A percentile compares a stretch with the other conserved stretches of the same genome.
Conservation (phyloP, 2,113 vertebrate genomes). For the Melanotaenia duboulayi region DNA sequence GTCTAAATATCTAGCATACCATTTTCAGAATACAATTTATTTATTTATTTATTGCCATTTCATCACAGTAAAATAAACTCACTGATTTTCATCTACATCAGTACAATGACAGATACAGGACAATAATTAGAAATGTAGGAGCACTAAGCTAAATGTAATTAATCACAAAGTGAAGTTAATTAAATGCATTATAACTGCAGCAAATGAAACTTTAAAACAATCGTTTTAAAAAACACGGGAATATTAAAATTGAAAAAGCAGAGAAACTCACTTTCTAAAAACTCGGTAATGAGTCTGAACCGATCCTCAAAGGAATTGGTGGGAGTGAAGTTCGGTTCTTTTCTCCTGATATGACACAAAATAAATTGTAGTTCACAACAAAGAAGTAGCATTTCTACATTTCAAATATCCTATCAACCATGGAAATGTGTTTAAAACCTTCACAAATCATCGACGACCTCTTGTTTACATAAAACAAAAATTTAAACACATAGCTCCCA, state of each 20-base stretch:
- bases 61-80: too few relatives aligned
- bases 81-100: too few relatives aligned
- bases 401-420: not conserved
- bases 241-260: not conserved
- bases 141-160: too few relatives aligned
- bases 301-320: constrained; percentile 75
- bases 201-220: too few relatives aligned
- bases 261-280: constrained; percentile 86
- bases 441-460: not conserved
- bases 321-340: constrained; percentile 60
- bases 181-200: too few relatives aligned
- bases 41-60: too few relatives aligned
- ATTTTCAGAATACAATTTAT: too few relatives aligned
- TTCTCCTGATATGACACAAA: constrained; percentile 76
- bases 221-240: too few relatives aligned
- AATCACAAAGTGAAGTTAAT: too few relatives aligned
- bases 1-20: too few relatives aligned
- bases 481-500: constrained; percentile 42
- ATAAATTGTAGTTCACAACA: not conserved
- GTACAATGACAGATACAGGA: too few relatives aligned
- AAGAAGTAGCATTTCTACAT: not conserved
- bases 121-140: too few relatives aligned
- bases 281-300: constrained; percentile 80
- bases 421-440: not conserved
- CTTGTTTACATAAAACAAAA: constrained; percentile 2